phyloP scores from a whole-genome alignment of 2,113 vertebrate species.

The Proteles cristata region DNA sequence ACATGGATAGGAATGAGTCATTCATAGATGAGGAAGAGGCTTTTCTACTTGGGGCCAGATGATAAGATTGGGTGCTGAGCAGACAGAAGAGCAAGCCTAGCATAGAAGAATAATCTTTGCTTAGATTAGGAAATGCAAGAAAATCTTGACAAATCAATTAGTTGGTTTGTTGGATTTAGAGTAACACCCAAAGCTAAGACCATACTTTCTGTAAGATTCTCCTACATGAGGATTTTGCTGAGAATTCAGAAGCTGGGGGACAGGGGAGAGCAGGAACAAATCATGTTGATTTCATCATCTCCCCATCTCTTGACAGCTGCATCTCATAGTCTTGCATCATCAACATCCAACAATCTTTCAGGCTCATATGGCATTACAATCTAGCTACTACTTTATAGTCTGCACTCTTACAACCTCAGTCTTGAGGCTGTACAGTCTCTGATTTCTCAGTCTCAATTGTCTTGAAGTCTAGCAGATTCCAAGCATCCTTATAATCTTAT shows the following conservation, averaged over 20 bases:
- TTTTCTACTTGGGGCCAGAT: background rate
- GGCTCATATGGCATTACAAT: rapidly evolving
- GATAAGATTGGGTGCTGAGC: background rate
- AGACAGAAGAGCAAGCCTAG: background rate
- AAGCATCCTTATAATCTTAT: background rate
- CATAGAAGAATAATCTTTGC: background rate
- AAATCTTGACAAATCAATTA: background rate
- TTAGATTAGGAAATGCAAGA: background rate
- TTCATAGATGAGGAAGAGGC: background rate
- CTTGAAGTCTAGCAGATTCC: background rate
- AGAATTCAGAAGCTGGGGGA: background rate
- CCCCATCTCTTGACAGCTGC: background rate
- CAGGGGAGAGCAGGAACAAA: background rate
- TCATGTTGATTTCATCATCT: background rate
- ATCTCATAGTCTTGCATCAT: background rate
- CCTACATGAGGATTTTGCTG: background rate
- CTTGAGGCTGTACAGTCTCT: background rate
- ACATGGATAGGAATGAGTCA: background rate
- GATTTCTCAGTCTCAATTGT: background rate
- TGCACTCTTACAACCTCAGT: background rate
- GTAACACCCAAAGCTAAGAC: background rate
- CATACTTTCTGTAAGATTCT: background rate
- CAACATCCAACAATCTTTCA: background rate
- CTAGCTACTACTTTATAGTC: background rate
- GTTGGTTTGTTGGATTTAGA: background rate